Base-by-base conservation (phyloP, 2,888 invertebrate genomes). In the Taphrorychus bicolor region DNA sequence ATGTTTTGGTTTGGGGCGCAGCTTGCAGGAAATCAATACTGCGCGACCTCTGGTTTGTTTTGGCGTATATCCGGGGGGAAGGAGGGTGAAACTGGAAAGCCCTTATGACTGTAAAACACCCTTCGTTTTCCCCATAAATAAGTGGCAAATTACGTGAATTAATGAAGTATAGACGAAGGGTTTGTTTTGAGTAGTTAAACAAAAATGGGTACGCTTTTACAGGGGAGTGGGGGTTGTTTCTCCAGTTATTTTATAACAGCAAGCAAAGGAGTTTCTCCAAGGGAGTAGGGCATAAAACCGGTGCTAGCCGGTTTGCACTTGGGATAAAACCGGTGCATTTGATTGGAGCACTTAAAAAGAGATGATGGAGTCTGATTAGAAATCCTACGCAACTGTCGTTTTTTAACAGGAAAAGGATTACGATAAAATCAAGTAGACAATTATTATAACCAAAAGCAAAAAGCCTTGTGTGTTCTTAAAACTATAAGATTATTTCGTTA, bases 1-100 rank as follows among this genome's bases (percentile, higher is more conserved):
- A 58, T 66, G 66, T 66, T 66, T 32, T 66, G 56, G 66, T 66
- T 66, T 61, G 61, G 61, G 57, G 42, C 66, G 66, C 61, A 61
- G 22, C 40, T 40, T 48, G 24, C 22, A 17, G 32, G 49, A 66
- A 66, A 66, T 66, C 66, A 66, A 66, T 66, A 66, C 22, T 22
- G 23, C 21, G 57, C 56, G 56, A 56, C 56, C 56, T 56, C 56
- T 16, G 45, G 51, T 51, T 21, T 22, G 52, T 52, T 52, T 52
- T 52, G 22, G 23, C 52, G 21, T 23, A 23, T 14, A n/a, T 52
- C 11, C 5, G 16, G 52, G 52, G 52, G 22, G 23, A 19, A 18
- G 23, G 22, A 14, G 18, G 49, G 5, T 11, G 5, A 32, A 32
- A 5, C 11, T 32, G 45, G 45, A 52, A 19, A 22, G 21, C 52